Conservation (phyloP, 1,140 invertebrate genomes). For the Papilio dardanus region DNA sequence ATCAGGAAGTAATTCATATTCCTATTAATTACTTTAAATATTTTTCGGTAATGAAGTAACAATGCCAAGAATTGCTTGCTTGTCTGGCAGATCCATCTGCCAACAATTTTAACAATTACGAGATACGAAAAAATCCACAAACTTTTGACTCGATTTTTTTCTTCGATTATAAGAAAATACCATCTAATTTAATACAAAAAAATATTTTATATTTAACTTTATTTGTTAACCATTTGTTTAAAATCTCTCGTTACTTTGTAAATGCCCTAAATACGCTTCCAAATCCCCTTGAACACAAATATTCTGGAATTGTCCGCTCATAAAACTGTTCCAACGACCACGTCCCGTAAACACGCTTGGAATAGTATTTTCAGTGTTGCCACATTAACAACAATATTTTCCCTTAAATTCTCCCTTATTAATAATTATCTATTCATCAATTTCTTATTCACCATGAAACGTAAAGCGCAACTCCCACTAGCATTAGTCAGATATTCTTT, state of each 20-base stretch:
- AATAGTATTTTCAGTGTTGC: constrained; percentile 20
- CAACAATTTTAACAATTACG: constrained; percentile 25
- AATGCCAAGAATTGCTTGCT: constrained; percentile 11
- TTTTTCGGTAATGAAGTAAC: not conserved
- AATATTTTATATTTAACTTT: not conserved
- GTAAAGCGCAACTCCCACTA: constrained; percentile 10
- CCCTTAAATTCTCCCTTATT: not conserved
- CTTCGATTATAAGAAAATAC: not conserved
- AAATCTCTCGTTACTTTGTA: not conserved
- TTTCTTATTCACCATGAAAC: constrained; percentile 18
- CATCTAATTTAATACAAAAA: not conserved
- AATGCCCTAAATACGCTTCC: constrained; percentile 28
- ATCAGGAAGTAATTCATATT: not conserved
- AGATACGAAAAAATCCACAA: constrained; percentile 5
- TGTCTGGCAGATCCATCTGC: constrained; percentile 7
- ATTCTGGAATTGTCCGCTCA: constrained; percentile 31
- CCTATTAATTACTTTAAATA: not conserved
- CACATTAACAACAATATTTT: not conserved
- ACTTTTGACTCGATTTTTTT: not conserved
- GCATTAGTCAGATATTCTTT: constrained; percentile 41
- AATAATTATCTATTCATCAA: not conserved
- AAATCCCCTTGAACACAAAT: constrained; percentile 25
- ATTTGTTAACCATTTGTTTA: not conserved
- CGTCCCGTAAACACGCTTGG: constrained; percentile 21
- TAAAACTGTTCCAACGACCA: constrained; percentile 28